Percentiles rank a stretch among this genome's conserved stretches.
Evolutionary conservation across 2,113 vertebrate species (phyloP).

Genomic region (Polypterus senegalus): DNA sequence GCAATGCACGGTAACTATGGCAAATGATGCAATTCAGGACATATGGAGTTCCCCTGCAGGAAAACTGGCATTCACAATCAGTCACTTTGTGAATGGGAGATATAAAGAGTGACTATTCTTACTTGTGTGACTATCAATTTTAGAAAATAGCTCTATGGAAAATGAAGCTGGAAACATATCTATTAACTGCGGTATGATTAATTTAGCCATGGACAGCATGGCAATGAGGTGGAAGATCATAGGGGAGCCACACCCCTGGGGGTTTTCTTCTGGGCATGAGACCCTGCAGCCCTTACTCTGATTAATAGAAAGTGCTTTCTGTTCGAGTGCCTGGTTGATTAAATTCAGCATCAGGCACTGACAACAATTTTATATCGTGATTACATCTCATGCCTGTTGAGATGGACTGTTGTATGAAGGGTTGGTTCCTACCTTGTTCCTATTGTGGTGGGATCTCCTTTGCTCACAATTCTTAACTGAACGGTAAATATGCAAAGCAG

Average conservation of each 20-base stretch:
- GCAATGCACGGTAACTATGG: slow-evolving; percentile 12
- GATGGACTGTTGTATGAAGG: no score
- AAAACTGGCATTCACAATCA: slow-evolving; percentile 7
- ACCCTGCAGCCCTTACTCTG: no score
- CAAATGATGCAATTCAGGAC: slow-evolving; percentile 16
- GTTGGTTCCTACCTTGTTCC: no score
- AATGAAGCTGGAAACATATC: slow-evolving; percentile 35
- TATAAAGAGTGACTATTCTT: slow-evolving; percentile 6
- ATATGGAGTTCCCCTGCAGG: slow-evolving; percentile 8
- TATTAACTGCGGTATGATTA: slow-evolving; percentile 45
- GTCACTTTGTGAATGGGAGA: slow-evolving; percentile 8
- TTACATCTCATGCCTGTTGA: no score
- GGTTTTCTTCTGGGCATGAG: slow-evolving; percentile 1
- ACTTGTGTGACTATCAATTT: slow-evolving; percentile 9
- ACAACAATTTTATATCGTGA: no score
- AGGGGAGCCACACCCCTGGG: slow-evolving; percentile 25
- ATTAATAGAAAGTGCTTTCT: no score
- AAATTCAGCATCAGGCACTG: no score
- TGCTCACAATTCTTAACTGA: no score
- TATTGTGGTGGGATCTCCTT: no score
- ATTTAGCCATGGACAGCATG: slow-evolving; percentile 44
- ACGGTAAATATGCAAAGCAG: no score
- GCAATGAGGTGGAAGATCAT: slow-evolving; percentile 32
- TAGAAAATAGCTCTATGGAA: slow-evolving; percentile 4
- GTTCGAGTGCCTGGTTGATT: no score